Base-by-base conservation (phyloP, 2,797 vertebrate genomes). In the Melanitta fusca region DNA sequence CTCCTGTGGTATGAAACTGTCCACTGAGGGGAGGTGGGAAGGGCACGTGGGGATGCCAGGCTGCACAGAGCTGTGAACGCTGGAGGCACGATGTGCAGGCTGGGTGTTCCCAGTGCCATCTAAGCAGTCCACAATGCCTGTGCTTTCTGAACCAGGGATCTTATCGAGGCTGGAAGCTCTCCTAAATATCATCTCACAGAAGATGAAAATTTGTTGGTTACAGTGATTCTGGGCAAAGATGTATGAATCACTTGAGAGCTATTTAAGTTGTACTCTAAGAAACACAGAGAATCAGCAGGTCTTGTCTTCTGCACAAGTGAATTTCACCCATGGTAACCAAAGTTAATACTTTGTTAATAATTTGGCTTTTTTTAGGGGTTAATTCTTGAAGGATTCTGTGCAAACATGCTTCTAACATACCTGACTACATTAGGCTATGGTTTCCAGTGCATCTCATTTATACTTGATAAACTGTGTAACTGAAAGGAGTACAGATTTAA, bases 131-230 rank as follows among this genome's bases (percentile, higher is more conserved):
- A 4, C 39, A 51, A 38, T 21, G 36, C 30, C 75, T 57, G 27
- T 64, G 43, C n/a, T 32, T 94, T 91, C 87, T 7, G 9, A 92
- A 83, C n/a, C 45, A 78, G 66, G 71, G 54, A 54, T 91, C 58
- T 92, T 69, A 30, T 17, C 34, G 74, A 53, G 21, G 27, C 32
- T 34, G 6, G 79, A 73, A 71, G 56, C 47, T 89, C 53, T 94
- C 56, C 74, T 81, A 83, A 89, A 85, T 30, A 34, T 85, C 28
- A 58, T 73, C 20, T 83, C 41, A 72, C 1, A 53, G 36, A 57
- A 62, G 57, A 71, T 6, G 0, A 34, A 34, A 74, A 21, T 70
- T 43, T 0, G 0, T n/a, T 72, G 8, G 47, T 85, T 83, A 69
- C 25, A 41, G 38, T 80, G 27, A 47, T 64, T 71, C 32, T 39